Base-by-base conservation (phyloP, 2,888 invertebrate genomes). In the Heteromurus nitidus region DNA sequence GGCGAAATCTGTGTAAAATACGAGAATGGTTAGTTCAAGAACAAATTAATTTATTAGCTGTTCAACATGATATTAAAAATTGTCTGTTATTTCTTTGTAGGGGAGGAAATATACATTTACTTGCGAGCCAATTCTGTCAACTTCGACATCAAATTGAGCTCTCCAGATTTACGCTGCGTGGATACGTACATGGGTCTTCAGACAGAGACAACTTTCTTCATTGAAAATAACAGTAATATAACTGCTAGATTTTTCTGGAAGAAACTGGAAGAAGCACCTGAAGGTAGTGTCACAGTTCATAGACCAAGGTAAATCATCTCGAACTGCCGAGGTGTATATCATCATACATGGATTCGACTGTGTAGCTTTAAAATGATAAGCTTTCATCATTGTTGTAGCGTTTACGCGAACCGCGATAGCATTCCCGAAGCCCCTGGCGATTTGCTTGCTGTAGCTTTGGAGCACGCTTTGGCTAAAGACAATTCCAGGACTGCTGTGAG, bases 1-100 rank as follows among this genome's bases (percentile, higher is more conserved):
- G 86, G 86, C 31, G 70, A 69, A 69, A 24, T 86, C 13, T 53
- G 64, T 18, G 77, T 86, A 18, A 82, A 80, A 65, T 86, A 83
- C 68, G 86, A 86, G 2, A 85, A 84, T 72, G 86, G 86, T 85
- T 68, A 24, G 20, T 30, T 62, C 7, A 70, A 58, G 58, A 28
- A 3, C 13, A 58, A 7, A 58, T 28, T 3, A 58, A 18, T 30
- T 68, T 18, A 79, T 16, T 58, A 58, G n/a, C 22, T 20, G 53
- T 5, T 3, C 16, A 7, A n/a, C n/a, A n/a, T n/a, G n/a, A n/a
- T n/a, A n/a, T 24, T 36, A 79, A 58, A 58, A 58, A 28, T 26
- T 47, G n/a, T 47, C n/a, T 47, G 16, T 50, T 5, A 16, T 53
- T 31, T 42, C 5, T n/a, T 24, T 60, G 11, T 22, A 84, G 84